Evolutionary conservation across 2,888 invertebrate species (phyloP).

Genomic region (Athalia rosae): DNA sequence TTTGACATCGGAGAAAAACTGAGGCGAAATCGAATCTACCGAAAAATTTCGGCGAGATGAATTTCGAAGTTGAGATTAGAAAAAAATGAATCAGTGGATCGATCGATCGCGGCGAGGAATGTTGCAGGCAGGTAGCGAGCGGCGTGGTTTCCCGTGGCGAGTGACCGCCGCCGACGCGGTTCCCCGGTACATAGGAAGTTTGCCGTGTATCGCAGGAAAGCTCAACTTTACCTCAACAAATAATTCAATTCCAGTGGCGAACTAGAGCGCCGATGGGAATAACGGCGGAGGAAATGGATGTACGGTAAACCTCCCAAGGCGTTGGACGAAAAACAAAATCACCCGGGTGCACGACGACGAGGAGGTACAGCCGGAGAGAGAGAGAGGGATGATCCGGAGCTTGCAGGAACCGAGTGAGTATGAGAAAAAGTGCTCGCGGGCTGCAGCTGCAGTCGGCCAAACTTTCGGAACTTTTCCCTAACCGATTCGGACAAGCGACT

Average conservation of each 20-base stretch:
- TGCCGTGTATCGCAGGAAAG: constrained; percentile 24
- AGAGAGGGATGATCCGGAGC: not conserved
- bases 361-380: not conserved
- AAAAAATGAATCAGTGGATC: constrained; percentile 2
- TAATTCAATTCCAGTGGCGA: constrained; percentile 58
- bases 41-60: not conserved
- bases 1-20: not conserved
- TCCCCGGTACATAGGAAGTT: constrained; percentile 13
- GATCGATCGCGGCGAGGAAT: constrained; percentile 19
- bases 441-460: constrained; percentile 39
- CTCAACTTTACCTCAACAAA: constrained; percentile 55
- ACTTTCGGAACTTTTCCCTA: constrained; percentile 37
- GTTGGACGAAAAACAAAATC: constrained; percentile 44
- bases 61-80: not conserved
- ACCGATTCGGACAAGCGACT: constrained; percentile 36
- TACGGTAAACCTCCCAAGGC: constrained; percentile 38
- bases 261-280: constrained; percentile 42
- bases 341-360: constrained; percentile 17
- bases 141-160: not conserved
- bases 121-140: not conserved
- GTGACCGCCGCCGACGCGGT: constrained; percentile 33
- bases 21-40: not conserved
- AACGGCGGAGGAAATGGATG: constrained; percentile 35
- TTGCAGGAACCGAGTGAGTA: not conserved
- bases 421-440: constrained; percentile 38